Percentiles rank a stretch among this genome's conserved stretches.
Evolutionary conservation across 2,797 vertebrate species (phyloP).

Genomic region (Chelon labrosus): DNA sequence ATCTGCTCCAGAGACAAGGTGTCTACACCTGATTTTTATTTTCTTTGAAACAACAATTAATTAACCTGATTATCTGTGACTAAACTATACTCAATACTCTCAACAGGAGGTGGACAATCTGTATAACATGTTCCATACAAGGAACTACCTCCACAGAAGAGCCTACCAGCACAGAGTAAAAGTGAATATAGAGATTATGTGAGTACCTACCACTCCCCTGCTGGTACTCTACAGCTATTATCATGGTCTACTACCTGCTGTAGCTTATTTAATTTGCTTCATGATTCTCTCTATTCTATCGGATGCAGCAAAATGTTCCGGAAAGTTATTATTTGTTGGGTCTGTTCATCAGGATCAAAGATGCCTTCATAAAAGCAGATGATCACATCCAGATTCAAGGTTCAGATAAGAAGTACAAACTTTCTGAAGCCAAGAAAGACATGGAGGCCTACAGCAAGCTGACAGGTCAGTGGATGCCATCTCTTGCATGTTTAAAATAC

Average conservation of each 20-base stretch:
- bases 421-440: too few relatives aligned
- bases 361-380: constrained; percentile 92
- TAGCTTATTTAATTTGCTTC: not conserved
- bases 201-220: constrained; percentile 61
- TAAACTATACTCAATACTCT: constrained; percentile 20
- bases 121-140: constrained; percentile 92
- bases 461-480: too few relatives aligned
- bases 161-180: constrained; percentile 91
- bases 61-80: not conserved
- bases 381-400: too few relatives aligned
- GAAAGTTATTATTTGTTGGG: not conserved
- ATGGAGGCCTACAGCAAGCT: too few relatives aligned
- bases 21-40: constrained; percentile 15
- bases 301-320: not conserved
- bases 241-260: not conserved
- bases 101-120: constrained; percentile 92
- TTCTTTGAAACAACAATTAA: not conserved
- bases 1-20: constrained; percentile 98
- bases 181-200: constrained; percentile 90
- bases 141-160: constrained; percentile 87
- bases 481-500: too few relatives aligned
- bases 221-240: not conserved
- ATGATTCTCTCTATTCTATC: not conserved
- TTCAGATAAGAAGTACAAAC: too few relatives aligned
- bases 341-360: constrained; percentile 88